Evolutionary conservation across 2,113 vertebrate genomes (phyloP).

Genomic region (Microtus montanus): DNA sequence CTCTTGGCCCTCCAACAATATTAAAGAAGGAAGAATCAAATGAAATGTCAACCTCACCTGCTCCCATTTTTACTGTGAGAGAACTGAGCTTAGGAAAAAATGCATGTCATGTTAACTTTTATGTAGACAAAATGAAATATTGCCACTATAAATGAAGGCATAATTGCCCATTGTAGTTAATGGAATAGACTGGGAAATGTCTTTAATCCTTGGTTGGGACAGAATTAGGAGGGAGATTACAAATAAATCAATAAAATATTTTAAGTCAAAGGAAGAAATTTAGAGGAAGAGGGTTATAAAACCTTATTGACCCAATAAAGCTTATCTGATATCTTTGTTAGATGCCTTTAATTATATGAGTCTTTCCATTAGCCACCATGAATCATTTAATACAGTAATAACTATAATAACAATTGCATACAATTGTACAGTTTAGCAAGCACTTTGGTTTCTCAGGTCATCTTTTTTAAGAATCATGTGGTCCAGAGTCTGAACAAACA

Average conservation of each 20-base stretch:
- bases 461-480: slow-evolving; percentile 16
- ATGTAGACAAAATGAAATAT: neutral
- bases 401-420: slow-evolving; percentile 26
- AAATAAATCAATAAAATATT: slow-evolving; percentile 27
- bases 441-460: neutral
- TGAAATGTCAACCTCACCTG: neutral
- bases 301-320: slow-evolving; percentile 10
- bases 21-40: slow-evolving; percentile 1
- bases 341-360: slow-evolving; percentile 36
- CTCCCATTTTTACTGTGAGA: neutral
- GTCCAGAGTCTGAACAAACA: neutral
- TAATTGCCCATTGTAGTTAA: neutral
- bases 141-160: neutral
- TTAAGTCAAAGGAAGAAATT: slow-evolving; percentile 1
- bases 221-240: neutral
- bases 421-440: slow-evolving; percentile 33
- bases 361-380: slow-evolving; percentile 49
- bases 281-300: slow-evolving; percentile 14
- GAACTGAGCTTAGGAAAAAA: slow-evolving; percentile 23
- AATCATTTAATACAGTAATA: slow-evolving; percentile 46
- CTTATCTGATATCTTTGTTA: slow-evolving; percentile 42
- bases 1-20: neutral
- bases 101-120: neutral
- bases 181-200: neutral
- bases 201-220: slow-evolving; percentile 47